Base-by-base conservation (phyloP, 2,797 vertebrate genomes). In the Anguilla marmorata region DNA sequence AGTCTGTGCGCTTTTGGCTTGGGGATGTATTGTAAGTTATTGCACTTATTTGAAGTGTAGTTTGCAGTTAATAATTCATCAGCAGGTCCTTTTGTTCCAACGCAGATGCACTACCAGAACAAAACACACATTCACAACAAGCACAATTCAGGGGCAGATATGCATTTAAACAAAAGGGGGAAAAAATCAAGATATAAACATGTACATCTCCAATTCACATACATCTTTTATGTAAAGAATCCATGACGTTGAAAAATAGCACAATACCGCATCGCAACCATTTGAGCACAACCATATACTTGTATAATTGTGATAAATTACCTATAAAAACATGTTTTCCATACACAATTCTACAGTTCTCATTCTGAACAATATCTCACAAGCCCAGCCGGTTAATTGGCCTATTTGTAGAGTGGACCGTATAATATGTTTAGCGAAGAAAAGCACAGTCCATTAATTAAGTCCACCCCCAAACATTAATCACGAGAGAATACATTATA, bases 11-110 rank as follows among this genome's bases (percentile, higher is more conserved):
- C 45, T 50, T 82, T 82, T 66, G 54, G 76, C 21, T n/a, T 24
- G 33, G 76, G 86, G 24, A 82, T 83, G 37, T 66, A 66, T 66
- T 87, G 56, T 87, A 82, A 87, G 86, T 83, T 63, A 87, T 66
- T 14, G 41, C 86, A 83, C 56, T 87, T 87, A 87, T 87, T 84
- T 87, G 19, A 56, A 83, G 58, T 16, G 14, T 33, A 83, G 24
- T 83, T 80, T 80, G 76, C 54, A 30, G 76, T 33, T 69, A 84
- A 87, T 84, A 37, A 52, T n/a, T 66, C 86, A 87, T 58, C 76
- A 66, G 76, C 33, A 24, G 58, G 56, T n/a, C 24, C 79, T 48
- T 83, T 66, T 87, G 76, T 87, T 76, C 83, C 80, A 66, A 2
- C 41, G 45, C 33, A 50, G 48, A 66, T 66, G 86, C 27, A 12